Conservation (phyloP, 2,888 invertebrate genomes). For the Elegia similella region DNA sequence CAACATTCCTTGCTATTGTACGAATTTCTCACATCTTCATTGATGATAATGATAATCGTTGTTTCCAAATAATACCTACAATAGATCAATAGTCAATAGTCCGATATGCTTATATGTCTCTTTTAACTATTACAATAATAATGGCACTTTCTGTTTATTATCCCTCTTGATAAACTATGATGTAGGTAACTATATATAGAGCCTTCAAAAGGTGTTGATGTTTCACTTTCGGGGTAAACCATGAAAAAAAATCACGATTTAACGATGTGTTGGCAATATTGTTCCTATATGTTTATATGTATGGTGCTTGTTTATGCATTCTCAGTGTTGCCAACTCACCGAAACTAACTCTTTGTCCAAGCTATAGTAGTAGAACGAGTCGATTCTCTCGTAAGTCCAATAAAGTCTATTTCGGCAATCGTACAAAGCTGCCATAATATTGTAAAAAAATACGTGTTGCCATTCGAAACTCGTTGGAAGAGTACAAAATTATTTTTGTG, state of each 20-base stretch:
- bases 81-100: slow-evolving; percentile 16
- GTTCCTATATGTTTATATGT: slow-evolving; percentile 27
- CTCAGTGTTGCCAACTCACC: slow-evolving; percentile 33
- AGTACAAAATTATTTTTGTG: slow-evolving; percentile 82
- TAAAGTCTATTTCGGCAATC: slow-evolving; percentile 45
- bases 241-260: background rate
- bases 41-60: background rate
- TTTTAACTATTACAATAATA: slow-evolving; percentile 12
- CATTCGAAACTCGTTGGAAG: slow-evolving; percentile 76
- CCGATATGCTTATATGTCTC: slow-evolving; percentile 15
- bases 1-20: background rate
- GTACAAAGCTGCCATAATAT: slow-evolving; percentile 72
- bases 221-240: slow-evolving; percentile 6
- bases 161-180: slow-evolving; percentile 4
- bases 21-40: background rate
- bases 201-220: slow-evolving; percentile 10
- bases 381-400: slow-evolving; percentile 33
- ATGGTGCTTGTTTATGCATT: slow-evolving; percentile 38
- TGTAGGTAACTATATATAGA: slow-evolving; percentile 1
- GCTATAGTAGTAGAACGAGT: slow-evolving; percentile 34
- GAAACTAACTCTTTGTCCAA: slow-evolving; percentile 29
- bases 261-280: slow-evolving; percentile 31
- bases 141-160: slow-evolving; percentile 12
- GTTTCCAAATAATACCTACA: slow-evolving; percentile 17
- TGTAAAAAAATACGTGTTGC: slow-evolving; percentile 62